Percentiles rank a stretch among this genome's conserved stretches.
Conservation (phyloP, 2,113 vertebrate genomes). For the Pipra filicauda region DNA sequence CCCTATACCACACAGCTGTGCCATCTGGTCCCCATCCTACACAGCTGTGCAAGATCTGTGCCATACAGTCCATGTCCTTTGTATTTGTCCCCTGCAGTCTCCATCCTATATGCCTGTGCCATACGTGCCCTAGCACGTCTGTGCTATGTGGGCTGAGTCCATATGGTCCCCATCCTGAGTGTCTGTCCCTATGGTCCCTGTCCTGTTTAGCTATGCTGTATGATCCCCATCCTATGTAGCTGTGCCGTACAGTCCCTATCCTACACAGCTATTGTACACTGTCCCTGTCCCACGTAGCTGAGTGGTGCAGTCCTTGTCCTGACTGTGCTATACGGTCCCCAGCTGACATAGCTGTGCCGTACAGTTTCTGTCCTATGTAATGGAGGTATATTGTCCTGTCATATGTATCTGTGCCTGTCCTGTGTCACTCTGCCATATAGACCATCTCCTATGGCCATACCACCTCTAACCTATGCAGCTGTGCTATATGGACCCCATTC, state of each 20-base stretch:
- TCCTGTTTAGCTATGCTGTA: neutral
- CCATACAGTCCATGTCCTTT: neutral
- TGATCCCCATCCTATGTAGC: fast-evolving
- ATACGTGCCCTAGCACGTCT: neutral
- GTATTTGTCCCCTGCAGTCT: neutral
- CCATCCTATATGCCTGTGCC: neutral
- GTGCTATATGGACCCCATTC: neutral
- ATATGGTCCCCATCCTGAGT: neutral
- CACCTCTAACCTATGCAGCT: neutral
- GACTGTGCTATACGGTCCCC: neutral
- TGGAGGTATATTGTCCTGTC: fast-evolving
- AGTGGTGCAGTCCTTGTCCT: neutral
- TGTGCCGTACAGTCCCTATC: neutral
- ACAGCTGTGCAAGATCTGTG: neutral
- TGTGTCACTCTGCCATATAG: neutral
- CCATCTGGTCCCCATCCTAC: fast-evolving
- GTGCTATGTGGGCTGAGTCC: neutral
- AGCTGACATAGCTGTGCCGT: neutral
- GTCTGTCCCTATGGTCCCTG: neutral
- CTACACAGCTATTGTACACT: neutral
- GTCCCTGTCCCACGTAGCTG: neutral
- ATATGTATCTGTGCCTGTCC: neutral
- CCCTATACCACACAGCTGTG: neutral
- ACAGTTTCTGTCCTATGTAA: neutral
- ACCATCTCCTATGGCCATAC: neutral